Evolutionary conservation across 2,888 invertebrate species (phyloP).

Genomic region (Gymnocheta viridis): DNA sequence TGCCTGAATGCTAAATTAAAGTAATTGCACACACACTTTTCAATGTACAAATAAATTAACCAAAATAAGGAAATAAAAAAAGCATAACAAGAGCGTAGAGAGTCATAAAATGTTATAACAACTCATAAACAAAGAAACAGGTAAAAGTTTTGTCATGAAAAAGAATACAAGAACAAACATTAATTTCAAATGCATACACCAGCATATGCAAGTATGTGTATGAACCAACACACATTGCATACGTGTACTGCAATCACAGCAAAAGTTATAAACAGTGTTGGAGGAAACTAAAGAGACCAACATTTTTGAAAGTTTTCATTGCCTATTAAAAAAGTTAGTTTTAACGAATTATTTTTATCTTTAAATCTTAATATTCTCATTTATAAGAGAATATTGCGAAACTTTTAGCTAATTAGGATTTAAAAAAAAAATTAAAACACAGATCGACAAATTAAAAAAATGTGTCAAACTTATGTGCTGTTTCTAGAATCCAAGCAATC

Average conservation of each 20-base stretch:
- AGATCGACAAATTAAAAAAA: too few species aligned
- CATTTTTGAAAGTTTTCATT: neutral
- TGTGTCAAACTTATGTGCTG: too few species aligned
- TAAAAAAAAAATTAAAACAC: too few species aligned
- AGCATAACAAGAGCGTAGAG: constrained; percentile 12
- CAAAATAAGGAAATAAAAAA: constrained; percentile 15
- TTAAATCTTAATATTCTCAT: too few species aligned
- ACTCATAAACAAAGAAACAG: constrained; percentile 57
- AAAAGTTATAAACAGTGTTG: neutral
- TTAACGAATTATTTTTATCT: too few species aligned
- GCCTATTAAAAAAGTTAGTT: too few species aligned
- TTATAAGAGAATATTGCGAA: too few species aligned
- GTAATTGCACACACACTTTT: neutral
- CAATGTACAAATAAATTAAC: constrained; percentile 33
- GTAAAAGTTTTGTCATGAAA: constrained; percentile 28
- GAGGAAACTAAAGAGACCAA: neutral
- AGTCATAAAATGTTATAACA: constrained; percentile 53
- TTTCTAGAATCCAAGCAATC: too few species aligned
- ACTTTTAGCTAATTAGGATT: too few species aligned
- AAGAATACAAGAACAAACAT: constrained; percentile 18
- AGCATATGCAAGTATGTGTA: neutral
- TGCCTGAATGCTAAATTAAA: neutral
- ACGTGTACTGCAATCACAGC: neutral
- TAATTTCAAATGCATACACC: constrained; percentile 47
- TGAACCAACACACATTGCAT: neutral